A percentile compares a stretch with the other conserved stretches of the same genome.
Conservation (phyloP, 2,797 vertebrate species). For the Amblyopsis hoosieri region DNA sequence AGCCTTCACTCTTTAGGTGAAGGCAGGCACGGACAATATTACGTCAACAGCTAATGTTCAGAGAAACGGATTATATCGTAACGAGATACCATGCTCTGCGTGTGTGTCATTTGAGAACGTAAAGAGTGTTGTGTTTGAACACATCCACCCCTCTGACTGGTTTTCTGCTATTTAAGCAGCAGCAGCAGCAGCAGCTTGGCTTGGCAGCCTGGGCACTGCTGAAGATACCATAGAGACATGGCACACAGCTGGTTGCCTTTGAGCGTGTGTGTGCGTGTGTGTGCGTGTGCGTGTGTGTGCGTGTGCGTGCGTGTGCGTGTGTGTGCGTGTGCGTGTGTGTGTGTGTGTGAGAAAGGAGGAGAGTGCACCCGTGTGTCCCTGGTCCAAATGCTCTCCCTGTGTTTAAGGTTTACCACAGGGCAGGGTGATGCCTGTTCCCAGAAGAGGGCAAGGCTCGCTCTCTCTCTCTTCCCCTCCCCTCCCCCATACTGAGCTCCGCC, state of each 20-base stretch:
- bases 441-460: conserved; percentile 67
- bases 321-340: too few relatives aligned
- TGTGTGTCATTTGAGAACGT: conserved; percentile 27
- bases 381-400: conserved; percentile 55
- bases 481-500: conserved; percentile 32
- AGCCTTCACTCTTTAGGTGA: not conserved
- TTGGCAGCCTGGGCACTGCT: too few relatives aligned
- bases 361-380: conserved; percentile 14
- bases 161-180: conserved; percentile 16
- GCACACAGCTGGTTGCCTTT: not conserved
- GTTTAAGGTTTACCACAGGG: conserved; percentile 71
- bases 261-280: too few relatives aligned
- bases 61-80: not conserved
- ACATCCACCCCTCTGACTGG: conserved; percentile 14
- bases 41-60: not conserved
- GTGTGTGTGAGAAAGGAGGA: too few relatives aligned
- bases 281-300: too few relatives aligned
- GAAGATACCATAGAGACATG: conserved; percentile 7
- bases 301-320: too few relatives aligned
- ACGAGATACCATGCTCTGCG: not conserved
- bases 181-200: too few relatives aligned
- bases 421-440: conserved; percentile 67
- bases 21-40: not conserved
- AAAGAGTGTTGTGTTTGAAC: conserved; percentile 41
- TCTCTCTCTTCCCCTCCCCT: conserved; percentile 3